Percentiles rank a stretch among this genome's conserved stretches.
phyloP scores from a whole-genome alignment of 2,113 vertebrate genomes.

The Axis porcinus region DNA sequence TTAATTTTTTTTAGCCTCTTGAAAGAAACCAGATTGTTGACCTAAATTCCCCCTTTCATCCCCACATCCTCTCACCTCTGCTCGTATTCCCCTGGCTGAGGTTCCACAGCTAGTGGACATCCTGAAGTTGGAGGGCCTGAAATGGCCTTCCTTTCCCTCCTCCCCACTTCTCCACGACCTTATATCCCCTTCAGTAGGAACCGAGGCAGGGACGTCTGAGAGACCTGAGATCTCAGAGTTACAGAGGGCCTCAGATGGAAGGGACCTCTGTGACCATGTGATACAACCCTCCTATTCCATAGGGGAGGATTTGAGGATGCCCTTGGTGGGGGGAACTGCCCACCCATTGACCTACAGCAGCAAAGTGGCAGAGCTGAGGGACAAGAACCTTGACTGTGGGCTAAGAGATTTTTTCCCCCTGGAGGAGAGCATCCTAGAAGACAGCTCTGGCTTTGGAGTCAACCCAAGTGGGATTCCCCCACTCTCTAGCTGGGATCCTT shows the following conservation, averaged over 20 bases:
- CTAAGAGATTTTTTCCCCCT: not conserved
- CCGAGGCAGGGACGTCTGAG: not conserved
- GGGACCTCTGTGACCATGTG: not conserved
- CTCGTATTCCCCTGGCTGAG: constrained; percentile 68
- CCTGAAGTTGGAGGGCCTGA: not conserved
- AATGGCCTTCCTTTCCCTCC: not conserved
- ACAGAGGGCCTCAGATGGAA: not conserved
- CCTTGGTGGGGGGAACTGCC: not conserved
- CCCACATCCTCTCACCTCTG: constrained; percentile 80
- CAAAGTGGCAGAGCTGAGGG: too few species aligned
- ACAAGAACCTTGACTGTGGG: not conserved
- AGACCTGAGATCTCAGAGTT: not conserved
- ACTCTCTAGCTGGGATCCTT: not conserved
- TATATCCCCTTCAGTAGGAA: not conserved
- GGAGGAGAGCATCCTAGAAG: not conserved
- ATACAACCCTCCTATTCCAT: not conserved
- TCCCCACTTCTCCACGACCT: not conserved
- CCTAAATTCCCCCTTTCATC: constrained; percentile 83
- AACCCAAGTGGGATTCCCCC: rapidly evolving
- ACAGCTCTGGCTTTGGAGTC: not conserved
- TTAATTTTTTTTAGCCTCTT: constrained; percentile 78
- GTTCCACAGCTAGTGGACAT: not conserved
- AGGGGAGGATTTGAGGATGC: not conserved
- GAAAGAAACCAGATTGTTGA: constrained; percentile 83
- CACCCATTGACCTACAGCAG: not conserved